Evolutionary conservation across 2,113 vertebrate genomes (phyloP), one percentile per base, ranked within the genome.

Genomic region (Scytalopus superciliaris): DNA sequence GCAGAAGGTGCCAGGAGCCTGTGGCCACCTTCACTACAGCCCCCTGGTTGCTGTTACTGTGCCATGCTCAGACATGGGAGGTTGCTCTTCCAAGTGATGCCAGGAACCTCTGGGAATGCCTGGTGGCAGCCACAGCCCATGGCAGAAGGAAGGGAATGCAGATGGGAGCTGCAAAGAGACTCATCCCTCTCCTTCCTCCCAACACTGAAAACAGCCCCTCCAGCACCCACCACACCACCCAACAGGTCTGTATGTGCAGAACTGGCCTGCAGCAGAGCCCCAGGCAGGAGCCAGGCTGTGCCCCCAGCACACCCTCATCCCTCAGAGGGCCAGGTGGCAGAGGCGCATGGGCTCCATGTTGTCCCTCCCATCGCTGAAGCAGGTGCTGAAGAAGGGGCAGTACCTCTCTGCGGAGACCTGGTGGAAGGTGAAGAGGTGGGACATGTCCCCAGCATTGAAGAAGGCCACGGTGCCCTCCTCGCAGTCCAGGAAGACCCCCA

Each of bases 301-400:
- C 13, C 17, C 55, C 69, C n/a, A 33, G 3, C 1, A 2, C 33
- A 25, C 12, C 57, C 24, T 6, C 0, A 0, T 3, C 10, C 62
- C 79, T 92, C 90, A 96, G 62, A 97, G 89, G 24, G 64, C 95
- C 84, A 98, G 95, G 80, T 98, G 98, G 75, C 98, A 97, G 66
- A 99, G 98, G 50, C 97, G 97, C 90, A 99, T 98, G 10, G 98
- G 98, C 75, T 98, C 98, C 15, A 96, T 8, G 17, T 97, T 98
- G 57, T 96, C 97, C 35, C 74, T 85, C 27, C 90, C 96, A 0
- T 98, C 98, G 0, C 97, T 98, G 39, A 99, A 98, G 86, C 98
- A 99, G 14, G 98, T 98, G 96, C 98, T 99, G 96, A 99, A 99
- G 96, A 99, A 99, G 52, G 98, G 98, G 67, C 98, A 98, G 55